Evolutionary conservation across 2,113 vertebrate genomes (phyloP).

Genomic region (Otis tarda): DNA sequence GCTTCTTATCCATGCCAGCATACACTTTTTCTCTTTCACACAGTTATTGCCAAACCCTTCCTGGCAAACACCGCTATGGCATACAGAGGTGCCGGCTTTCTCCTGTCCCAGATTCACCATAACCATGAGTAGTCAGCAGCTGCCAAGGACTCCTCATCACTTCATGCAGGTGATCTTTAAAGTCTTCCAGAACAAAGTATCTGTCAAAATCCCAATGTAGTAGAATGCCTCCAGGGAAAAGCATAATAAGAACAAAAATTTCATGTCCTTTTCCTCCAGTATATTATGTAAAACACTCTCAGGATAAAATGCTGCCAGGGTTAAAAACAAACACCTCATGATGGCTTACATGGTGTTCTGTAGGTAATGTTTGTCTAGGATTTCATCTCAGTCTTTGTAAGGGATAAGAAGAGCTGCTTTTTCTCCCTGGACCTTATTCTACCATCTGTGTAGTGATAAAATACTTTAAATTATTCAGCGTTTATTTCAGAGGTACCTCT

Average conservation of each 20-base stretch:
- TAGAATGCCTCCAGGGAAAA: not conserved
- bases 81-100: not conserved
- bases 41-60: not conserved
- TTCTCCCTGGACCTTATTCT: not conserved
- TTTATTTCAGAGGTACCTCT: not conserved
- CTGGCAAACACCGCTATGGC: not conserved
- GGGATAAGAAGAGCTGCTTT: not conserved
- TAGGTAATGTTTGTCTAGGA: not conserved
- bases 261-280: not conserved
- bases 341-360: not conserved
- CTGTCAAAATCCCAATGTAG: not conserved
- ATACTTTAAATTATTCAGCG: not conserved
- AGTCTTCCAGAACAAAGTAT: not conserved
- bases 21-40: not conserved
- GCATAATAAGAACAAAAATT: not conserved
- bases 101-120: not conserved
- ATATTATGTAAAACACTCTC: not conserved
- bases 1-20: not conserved
- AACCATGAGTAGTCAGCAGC: not conserved
- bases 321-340: not conserved
- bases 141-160: not conserved
- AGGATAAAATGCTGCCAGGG: not conserved
- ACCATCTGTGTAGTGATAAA: not conserved
- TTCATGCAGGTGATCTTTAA: not conserved
- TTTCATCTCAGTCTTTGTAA: not conserved